Percentiles rank a stretch among this genome's conserved stretches.
phyloP scores from a whole-genome alignment of 2,797 vertebrate species.

The Bradypodion pumilum region DNA sequence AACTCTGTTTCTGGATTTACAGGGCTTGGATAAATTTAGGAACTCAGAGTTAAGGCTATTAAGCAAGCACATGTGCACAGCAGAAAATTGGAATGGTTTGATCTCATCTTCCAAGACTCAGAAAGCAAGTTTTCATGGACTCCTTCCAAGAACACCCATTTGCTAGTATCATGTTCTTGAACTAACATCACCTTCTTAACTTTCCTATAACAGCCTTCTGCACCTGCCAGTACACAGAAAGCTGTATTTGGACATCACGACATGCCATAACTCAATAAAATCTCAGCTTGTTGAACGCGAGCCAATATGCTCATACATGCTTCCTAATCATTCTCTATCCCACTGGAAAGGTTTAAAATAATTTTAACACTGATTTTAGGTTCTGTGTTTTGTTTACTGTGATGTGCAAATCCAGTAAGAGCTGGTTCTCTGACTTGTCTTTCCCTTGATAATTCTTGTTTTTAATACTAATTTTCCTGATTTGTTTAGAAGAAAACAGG shows the following conservation, averaged over 20 bases:
- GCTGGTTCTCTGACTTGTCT: too few species aligned
- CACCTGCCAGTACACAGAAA: neutral
- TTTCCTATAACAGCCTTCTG: neutral
- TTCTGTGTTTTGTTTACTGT: too few species aligned
- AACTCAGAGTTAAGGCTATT: neutral
- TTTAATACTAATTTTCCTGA: too few species aligned
- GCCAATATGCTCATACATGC: too few species aligned
- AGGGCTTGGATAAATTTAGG: neutral
- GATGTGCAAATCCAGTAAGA: too few species aligned
- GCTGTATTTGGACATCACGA: neutral
- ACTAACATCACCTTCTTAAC: neutral
- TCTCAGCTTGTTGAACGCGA: too few species aligned
- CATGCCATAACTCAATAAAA: too few species aligned
- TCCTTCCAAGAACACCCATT: conserved; percentile 3
- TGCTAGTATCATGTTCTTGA: neutral
- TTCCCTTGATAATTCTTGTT: too few species aligned
- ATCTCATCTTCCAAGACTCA: conserved; percentile 4
- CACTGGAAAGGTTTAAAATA: too few species aligned
- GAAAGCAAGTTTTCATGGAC: neutral
- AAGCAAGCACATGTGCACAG: neutral
- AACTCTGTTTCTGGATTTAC: neutral
- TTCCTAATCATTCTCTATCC: too few species aligned
- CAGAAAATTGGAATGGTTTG: neutral
- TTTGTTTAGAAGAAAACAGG: too few species aligned
- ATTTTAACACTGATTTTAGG: too few species aligned